Conservation (phyloP, 2,888 invertebrate genomes). For the Serripes groenlandicus region DNA sequence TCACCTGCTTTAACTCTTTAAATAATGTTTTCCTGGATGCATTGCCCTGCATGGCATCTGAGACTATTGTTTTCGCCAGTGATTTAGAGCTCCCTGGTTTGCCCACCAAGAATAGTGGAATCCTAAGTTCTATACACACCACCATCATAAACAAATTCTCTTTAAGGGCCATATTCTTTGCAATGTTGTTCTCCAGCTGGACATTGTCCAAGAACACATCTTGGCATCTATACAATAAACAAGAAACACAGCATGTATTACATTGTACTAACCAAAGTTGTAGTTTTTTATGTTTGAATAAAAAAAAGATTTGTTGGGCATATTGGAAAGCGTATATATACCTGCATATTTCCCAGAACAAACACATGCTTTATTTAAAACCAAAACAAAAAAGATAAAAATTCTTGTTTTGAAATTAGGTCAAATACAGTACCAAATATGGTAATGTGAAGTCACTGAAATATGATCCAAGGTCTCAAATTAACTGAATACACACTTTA, state of each 20-base stretch:
- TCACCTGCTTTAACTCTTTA: conserved; percentile 80
- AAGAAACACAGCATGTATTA: too few species aligned
- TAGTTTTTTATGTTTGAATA: too few species aligned
- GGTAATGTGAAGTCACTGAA: too few species aligned
- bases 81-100: conserved; percentile 86
- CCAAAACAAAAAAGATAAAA: neutral
- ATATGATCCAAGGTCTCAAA: too few species aligned
- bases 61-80: conserved; percentile 84
- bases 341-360: neutral
- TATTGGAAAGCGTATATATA: too few species aligned
- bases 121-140: conserved; percentile 84
- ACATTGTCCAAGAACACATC: conserved; percentile 70
- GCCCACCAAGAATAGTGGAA: conserved; percentile 85
- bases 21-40: conserved; percentile 78
- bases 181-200: conserved; percentile 54
- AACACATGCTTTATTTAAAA: neutral
- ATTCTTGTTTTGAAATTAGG: too few species aligned
- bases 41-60: conserved; percentile 84
- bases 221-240: conserved; percentile 55
- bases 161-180: conserved; percentile 77
- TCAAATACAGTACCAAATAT: too few species aligned
- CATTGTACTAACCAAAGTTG: too few species aligned
- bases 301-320: too few species aligned
- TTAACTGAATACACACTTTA: too few species aligned
- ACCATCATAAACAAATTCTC: conserved; percentile 86